Evolutionary conservation across 2,113 vertebrate species (phyloP), one percentile per base, ranked within the genome.

Genomic region (Crotophaga sulcirostris): DNA sequence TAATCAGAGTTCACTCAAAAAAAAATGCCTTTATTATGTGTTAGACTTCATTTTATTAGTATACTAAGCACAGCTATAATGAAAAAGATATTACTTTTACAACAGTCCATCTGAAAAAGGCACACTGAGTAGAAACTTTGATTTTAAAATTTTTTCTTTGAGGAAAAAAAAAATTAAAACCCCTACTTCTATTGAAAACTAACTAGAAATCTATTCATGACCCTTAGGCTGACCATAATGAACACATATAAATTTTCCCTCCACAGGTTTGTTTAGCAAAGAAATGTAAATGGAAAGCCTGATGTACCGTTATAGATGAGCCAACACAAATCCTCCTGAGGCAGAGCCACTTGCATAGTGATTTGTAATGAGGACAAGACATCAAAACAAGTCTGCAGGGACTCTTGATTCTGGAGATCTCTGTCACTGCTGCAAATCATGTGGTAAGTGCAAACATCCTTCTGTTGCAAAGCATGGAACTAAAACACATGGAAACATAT

Each of bases 291-390:
- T 16, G 13, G 12, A 40, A 95, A 86, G 4, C 17, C 42, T 47
- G 26, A 68, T 49, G 4, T 98, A 99, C 98, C 98, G 17, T 98
- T 99, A 95, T 98, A 99, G 74, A 99, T 74, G 33, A 98, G 95
- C 98, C 98, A 99, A 93, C 98, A 99, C 10, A 99, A 98, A 66
- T 92, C 94, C 89, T 99, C 98, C 80, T 98, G 97, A 8, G 98
- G 98, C 14, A 99, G 96, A 64, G 98, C 97, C 76, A 97, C 97
- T 94, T 99, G 98, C 98, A 98, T 99, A 89, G 97, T 89, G n/a
- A 98, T 97, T 44, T 96, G 94, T 44, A 98, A 84, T 26, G 97
- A 98, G 18, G 97, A 96, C 96, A 99, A 92, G 91, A 99, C 96
- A 21, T 31, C 78, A 75, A 99, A 97, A 91, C 99, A 98, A 89